Conservation (phyloP, 2,797 vertebrate genomes). For the Fistularia commersonii region DNA sequence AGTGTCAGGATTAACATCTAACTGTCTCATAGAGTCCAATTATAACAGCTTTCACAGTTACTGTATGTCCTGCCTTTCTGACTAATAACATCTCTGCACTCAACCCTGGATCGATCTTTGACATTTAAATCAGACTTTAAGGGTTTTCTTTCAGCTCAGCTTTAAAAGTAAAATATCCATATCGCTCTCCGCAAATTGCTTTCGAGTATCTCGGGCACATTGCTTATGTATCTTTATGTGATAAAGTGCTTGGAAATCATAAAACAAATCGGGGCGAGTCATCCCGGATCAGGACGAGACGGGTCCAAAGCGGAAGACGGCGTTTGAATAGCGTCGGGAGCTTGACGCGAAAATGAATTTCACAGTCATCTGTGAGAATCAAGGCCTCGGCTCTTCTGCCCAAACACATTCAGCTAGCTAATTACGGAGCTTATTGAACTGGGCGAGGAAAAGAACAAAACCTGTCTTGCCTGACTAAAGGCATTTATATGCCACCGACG, state of each 20-base stretch:
- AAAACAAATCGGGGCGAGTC: slow-evolving; percentile 40
- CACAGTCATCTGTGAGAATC: slow-evolving; percentile 48
- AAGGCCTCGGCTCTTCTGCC: slow-evolving; percentile 35
- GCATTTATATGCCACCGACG: slow-evolving; percentile 19
- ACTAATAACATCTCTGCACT: no score
- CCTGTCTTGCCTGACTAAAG: slow-evolving; percentile 40
- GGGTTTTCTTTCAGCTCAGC: no score
- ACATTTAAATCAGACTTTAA: no score
- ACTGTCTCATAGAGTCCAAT: no score
- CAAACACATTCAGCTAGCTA: slow-evolving; percentile 49
- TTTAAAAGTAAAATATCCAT: no score
- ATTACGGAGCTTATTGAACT: slow-evolving; percentile 52
- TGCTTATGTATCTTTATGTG: no score
- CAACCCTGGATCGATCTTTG: no score
- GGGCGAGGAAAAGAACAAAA: slow-evolving; percentile 48
- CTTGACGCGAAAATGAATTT: slow-evolving; percentile 48
- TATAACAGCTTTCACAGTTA: no score
- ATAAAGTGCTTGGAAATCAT: slow-evolving; percentile 8
- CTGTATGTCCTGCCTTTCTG: no score
- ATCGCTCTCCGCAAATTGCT: no score
- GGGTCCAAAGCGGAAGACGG: slow-evolving; percentile 37
- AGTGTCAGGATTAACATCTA: no score
- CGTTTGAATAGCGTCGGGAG: slow-evolving; percentile 42
- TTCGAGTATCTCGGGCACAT: no score
- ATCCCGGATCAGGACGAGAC: slow-evolving; percentile 20